Evolutionary conservation across 2,888 invertebrate genomes (phyloP), one percentile per base, ranked within the genome.

Genomic region (Dynastes grantii): DNA sequence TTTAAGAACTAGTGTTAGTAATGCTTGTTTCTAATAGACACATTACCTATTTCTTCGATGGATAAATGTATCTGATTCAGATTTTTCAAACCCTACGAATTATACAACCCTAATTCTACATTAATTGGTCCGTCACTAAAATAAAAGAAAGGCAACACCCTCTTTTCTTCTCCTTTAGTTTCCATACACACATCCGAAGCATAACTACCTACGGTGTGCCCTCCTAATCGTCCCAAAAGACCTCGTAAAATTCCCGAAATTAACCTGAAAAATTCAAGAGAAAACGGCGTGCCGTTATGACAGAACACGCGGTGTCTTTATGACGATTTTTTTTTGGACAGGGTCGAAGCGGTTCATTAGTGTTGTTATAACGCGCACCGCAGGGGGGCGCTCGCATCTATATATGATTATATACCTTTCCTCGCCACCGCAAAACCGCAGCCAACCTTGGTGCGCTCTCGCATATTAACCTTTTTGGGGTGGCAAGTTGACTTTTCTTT

Each of bases 331-430:
- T 68, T 61, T 76, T 65, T 68, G 9, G 51, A 40, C 13, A 67
- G 16, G 61, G 51, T 64, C 81, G 82, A 83, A 83, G 83, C 85
- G 84, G 85, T 87, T 87, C 87, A 87, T 87, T 87, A 87, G 87
- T 84, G 83, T 80, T 83, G 83, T 82, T 84, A 83, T 84, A 84
- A 83, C 81, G 82, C 82, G 78, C 83, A 22, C 84, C 80, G n/a
- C 67, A 16, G 83, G 82, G 79, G 84, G 83, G 83, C 80, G 83
- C 80, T 78, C 78, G 76, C 77, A 53, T 53, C 53, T 53, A 16
- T 45, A 76, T 37, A 37, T 37, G 32, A 37, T 37, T 37, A 37
- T 78, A 76, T 80, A 78, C 81, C 77, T 78, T 81, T 80, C 80
- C 77, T 78, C 76, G 78, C 78, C 80, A 80, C 78, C 71, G 63